Conservation (phyloP, 2,113 vertebrate species). For the Oreochromis tanganicae region DNA sequence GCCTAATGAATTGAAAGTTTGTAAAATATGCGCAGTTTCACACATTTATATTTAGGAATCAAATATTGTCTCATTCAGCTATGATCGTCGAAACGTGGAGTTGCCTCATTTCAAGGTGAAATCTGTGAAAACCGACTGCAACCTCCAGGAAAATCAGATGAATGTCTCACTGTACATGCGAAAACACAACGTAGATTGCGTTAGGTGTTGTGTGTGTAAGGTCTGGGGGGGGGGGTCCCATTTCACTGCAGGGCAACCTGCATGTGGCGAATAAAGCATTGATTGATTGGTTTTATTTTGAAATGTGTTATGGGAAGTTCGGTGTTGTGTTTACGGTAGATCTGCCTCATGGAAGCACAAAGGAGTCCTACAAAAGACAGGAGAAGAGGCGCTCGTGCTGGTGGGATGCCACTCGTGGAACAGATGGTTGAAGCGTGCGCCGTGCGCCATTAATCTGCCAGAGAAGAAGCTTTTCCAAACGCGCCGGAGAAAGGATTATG, state of each 20-base stretch:
- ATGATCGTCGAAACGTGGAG: background rate
- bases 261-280: too few relatives aligned
- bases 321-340: background rate
- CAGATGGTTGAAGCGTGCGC: conserved; percentile 60
- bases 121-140: background rate
- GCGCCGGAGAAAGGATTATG: conserved; percentile 49
- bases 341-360: background rate
- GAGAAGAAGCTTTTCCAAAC: conserved; percentile 47
- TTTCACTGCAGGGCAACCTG: too few relatives aligned
- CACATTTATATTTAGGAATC: background rate
- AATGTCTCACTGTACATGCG: background rate
- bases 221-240: too few relatives aligned
- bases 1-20: background rate
- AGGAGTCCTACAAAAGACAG: background rate
- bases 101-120: background rate
- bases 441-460: conserved; percentile 52
- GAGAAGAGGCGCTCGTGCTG: background rate
- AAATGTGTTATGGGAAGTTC: background rate
- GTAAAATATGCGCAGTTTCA: background rate
- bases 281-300: background rate
- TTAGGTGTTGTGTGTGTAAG: background rate
- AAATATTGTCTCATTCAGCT: background rate
- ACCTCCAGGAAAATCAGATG: background rate
- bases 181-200: background rate
- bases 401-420: conserved; percentile 8